Conservation (phyloP, 1,140 invertebrate genomes). For the Ceratosolen solmsi region DNA sequence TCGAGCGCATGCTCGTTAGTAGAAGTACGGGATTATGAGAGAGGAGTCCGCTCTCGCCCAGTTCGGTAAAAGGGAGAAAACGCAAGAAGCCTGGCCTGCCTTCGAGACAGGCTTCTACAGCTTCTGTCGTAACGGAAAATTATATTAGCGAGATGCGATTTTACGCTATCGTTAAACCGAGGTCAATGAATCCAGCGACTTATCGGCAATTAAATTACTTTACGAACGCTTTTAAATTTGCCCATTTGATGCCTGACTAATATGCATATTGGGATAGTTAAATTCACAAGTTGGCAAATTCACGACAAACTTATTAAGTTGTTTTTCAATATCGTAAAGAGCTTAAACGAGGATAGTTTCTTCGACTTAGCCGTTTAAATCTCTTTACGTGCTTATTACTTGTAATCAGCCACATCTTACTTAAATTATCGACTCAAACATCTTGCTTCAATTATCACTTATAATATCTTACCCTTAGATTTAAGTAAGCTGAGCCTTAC, state of each 20-base stretch:
- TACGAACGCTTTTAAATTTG: background rate
- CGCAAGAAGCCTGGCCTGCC: background rate
- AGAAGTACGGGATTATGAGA: background rate
- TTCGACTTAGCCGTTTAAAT: too few species aligned
- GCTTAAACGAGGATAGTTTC: too few species aligned
- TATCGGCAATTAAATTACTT: background rate
- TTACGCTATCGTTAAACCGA: background rate
- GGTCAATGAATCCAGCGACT: background rate
- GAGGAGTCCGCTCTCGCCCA: background rate
- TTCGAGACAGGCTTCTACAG: background rate
- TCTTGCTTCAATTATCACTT: too few species aligned
- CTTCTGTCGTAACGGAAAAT: background rate
- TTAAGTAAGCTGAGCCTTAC: background rate
- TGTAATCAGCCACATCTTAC: too few species aligned
- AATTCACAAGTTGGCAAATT: too few species aligned
- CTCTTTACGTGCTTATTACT: too few species aligned
- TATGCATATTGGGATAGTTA: too few species aligned
- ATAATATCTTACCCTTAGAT: too few species aligned
- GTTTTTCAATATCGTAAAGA: too few species aligned
- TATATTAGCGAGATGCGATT: background rate
- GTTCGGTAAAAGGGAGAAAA: background rate
- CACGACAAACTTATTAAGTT: too few species aligned
- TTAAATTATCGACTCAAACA: too few species aligned
- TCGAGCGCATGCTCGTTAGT: background rate
- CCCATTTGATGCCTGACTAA: too few species aligned